phyloP scores from a whole-genome alignment of 2,113 vertebrate species.

The Notothenia coriiceps region DNA sequence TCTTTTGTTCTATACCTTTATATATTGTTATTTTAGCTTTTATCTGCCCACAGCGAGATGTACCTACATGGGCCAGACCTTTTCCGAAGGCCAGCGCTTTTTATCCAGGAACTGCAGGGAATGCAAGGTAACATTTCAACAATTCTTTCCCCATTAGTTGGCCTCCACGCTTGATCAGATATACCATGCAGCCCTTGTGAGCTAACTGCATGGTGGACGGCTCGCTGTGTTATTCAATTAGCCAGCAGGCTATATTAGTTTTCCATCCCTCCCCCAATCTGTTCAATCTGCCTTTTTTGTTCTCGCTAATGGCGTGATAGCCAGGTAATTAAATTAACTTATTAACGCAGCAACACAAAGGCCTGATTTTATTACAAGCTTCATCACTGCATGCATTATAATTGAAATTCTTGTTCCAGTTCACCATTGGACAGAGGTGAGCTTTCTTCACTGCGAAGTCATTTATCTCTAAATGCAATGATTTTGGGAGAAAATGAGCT shows the following conservation, averaged over 20 bases:
- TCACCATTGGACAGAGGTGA: slow-evolving; percentile 48
- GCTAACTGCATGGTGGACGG: slow-evolving; percentile 5
- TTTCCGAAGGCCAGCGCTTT: slow-evolving; percentile 90
- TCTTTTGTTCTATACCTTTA: no score
- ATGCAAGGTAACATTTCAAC: slow-evolving; percentile 87
- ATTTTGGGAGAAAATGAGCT: slow-evolving; percentile 41
- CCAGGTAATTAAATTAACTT: slow-evolving; percentile 72
- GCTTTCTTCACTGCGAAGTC: slow-evolving; percentile 30
- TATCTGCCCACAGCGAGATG: slow-evolving; percentile 87
- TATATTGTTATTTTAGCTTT: no score
- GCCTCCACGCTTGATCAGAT: not conserved
- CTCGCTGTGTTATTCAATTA: slow-evolving; percentile 59
- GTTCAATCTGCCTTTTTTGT: slow-evolving; percentile 54
- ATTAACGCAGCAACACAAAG: slow-evolving; percentile 64
- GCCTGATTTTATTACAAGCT: slow-evolving; percentile 51
- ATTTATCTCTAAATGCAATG: slow-evolving; percentile 66
- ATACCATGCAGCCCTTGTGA: not conserved
- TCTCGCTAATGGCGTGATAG: slow-evolving; percentile 42
- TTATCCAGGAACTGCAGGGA: slow-evolving; percentile 91
- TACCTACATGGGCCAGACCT: slow-evolving; percentile 88
- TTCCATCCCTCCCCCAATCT: slow-evolving; percentile 40
- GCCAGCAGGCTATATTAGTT: slow-evolving; percentile 58
- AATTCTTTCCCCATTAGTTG: not conserved
- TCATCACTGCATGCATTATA: slow-evolving; percentile 60
- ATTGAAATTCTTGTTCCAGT: slow-evolving; percentile 72